Percentiles rank a stretch among this genome's conserved stretches.
Evolutionary conservation across 2,888 invertebrate genomes (phyloP).

Genomic region (Athalia circularis): DNA sequence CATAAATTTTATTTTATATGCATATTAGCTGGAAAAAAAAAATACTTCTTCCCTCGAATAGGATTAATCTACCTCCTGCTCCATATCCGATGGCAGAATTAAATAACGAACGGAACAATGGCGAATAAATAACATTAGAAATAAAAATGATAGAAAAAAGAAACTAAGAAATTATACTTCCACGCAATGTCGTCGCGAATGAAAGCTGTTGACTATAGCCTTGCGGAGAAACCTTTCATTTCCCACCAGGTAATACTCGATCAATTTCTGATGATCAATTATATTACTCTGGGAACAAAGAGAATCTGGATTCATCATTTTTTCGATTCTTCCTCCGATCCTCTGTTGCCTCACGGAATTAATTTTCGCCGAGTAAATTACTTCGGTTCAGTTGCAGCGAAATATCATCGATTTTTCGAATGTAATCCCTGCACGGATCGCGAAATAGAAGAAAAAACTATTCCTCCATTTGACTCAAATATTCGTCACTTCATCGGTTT

Average conservation of each 20-base stretch:
- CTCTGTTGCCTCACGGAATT: neutral
- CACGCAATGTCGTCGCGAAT: slow-evolving; percentile 12
- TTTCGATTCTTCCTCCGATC: neutral
- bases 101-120: neutral
- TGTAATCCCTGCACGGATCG: no score
- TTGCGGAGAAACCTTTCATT: slow-evolving; percentile 43
- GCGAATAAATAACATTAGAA: neutral
- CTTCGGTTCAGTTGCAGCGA: no score
- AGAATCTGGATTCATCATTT: neutral
- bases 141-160: neutral
- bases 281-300: neutral
- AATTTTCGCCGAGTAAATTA: no score
- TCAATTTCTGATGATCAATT: slow-evolving; percentile 37
- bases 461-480: no score
- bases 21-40: neutral
- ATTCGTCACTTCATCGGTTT: no score
- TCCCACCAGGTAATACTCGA: slow-evolving; percentile 16
- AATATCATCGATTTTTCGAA: no score
- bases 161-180: slow-evolving; percentile 13
- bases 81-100: neutral
- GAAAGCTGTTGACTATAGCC: slow-evolving; percentile 41
- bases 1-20: no score
- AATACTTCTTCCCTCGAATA: neutral
- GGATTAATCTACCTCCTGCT: neutral
- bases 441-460: no score